These are phyloP conservation scores for Ailuropoda melanoleuca DNA, from an alignment of 2,113 vertebrate genomes.

Conservation along the genomic window DNA sequence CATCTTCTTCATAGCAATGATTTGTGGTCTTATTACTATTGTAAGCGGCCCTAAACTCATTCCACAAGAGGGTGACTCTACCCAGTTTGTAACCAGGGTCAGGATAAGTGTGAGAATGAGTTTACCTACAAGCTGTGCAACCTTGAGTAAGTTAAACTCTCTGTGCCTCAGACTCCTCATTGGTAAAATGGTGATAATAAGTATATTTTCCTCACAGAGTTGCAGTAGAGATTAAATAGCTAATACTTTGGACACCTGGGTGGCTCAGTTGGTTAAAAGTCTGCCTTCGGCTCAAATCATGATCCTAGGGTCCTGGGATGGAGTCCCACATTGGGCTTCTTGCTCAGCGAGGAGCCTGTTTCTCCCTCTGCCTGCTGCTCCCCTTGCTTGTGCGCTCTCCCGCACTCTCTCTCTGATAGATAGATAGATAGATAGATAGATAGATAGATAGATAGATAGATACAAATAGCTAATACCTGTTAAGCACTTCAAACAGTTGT, in stretches of 20 bases:
- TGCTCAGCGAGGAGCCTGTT: background rate
- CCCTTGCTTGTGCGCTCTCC: no score
- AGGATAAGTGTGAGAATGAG: background rate
- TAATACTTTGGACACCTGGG: background rate
- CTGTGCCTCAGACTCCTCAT: background rate
- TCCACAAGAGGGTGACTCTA: background rate
- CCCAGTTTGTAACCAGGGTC: background rate
- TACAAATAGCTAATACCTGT: background rate
- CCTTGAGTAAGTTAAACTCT: background rate
- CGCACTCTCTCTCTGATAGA: no score
- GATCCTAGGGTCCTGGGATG: background rate
- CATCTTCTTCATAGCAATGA: background rate
- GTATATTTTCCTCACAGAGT: background rate
- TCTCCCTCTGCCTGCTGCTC: no score
- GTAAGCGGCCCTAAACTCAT: background rate
- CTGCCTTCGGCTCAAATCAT: background rate
- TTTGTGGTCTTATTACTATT: background rate
- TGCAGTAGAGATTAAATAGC: background rate
- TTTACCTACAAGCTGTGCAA: background rate
- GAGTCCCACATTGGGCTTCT: background rate
- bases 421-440: no score
- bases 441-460: no score
- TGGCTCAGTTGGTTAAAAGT: background rate
- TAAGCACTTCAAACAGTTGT: background rate
- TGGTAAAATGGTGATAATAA: background rate